phyloP scores from a whole-genome alignment of 1,140 invertebrate genomes.

The Drosophila aff. region DNA sequence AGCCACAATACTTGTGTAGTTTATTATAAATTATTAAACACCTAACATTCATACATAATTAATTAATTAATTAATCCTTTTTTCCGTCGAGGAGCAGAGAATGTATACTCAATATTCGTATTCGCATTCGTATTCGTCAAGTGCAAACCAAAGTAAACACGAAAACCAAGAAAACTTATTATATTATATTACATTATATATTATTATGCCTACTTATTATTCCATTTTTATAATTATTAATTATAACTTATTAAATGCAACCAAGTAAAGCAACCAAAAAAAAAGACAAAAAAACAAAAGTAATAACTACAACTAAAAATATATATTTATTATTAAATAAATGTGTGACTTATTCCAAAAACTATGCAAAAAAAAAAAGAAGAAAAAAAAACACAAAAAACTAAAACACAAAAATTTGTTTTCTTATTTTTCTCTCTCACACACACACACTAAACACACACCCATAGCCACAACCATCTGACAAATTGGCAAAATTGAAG shows the following conservation, averaged over 20 bases:
- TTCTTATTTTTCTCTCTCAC: conserved; percentile 51
- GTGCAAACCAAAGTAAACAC: conserved; percentile 65
- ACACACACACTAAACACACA: conserved; percentile 6
- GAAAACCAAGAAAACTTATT: conserved; percentile 71
- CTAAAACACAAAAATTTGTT: conserved; percentile 65
- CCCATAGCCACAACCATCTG: conserved; percentile 1
- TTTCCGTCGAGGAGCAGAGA: conserved; percentile 49
- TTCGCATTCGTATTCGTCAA: conserved; percentile 69
- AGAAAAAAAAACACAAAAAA: conserved; percentile 56
- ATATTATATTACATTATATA: conserved; percentile 81
- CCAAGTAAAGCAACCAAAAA: conserved; percentile 38
- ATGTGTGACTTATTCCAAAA: conserved; percentile 79
- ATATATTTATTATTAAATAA: conserved; percentile 78
- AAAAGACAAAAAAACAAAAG: conserved; percentile 39
- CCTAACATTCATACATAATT: background rate
- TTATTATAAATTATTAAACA: conserved; percentile 43
- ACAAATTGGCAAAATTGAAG: conserved; percentile 35
- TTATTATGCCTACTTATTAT: conserved; percentile 83
- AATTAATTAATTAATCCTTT: conserved; percentile 48
- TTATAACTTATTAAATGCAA: conserved; percentile 77
- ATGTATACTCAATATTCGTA: conserved; percentile 71
- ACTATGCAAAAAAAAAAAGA: conserved; percentile 59
- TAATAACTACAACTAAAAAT: conserved; percentile 49
- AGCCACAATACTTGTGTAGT: conserved; percentile 47
- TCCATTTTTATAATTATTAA: conserved; percentile 80